Evolutionary conservation across 1,140 invertebrate genomes (phyloP).

Genomic region (Samia ricini): DNA sequence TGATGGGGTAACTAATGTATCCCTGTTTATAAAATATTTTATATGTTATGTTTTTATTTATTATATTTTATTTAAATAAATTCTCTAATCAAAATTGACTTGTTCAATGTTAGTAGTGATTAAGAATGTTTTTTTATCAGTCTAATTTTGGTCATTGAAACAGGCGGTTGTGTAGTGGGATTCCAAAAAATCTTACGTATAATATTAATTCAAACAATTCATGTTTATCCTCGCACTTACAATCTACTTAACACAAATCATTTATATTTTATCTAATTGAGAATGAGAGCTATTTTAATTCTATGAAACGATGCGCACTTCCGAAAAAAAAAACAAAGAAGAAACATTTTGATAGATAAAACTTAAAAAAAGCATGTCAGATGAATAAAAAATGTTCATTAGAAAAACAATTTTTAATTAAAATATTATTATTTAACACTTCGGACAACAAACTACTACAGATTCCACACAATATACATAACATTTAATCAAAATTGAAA

Average conservation of each 20-base stretch:
- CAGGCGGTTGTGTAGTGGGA: constrained; percentile 44
- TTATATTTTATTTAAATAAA: constrained; percentile 10
- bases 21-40: neutral
- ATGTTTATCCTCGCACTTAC: constrained; percentile 45
- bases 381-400: constrained; percentile 73
- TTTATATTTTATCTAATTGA: constrained; percentile 28
- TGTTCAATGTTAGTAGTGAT: constrained; percentile 26
- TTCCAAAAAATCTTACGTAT: constrained; percentile 40
- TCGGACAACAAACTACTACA: constrained; percentile 71
- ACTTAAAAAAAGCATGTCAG: constrained; percentile 75
- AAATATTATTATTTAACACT: constrained; percentile 66
- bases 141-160: constrained; percentile 56
- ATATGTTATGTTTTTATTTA: neutral
- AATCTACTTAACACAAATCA: constrained; percentile 58
- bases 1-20: too few species aligned
- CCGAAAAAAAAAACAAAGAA: too few species aligned
- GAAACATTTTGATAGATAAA: constrained; percentile 65
- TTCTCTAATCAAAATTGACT: constrained; percentile 45
- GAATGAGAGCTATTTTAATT: constrained; percentile 63
- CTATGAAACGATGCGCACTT: constrained; percentile 63
- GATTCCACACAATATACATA: constrained; percentile 60
- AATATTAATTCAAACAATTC: constrained; percentile 35
- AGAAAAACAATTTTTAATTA: constrained; percentile 74
- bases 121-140: constrained; percentile 40
- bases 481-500: constrained; percentile 35